A percentile compares a stretch with the other conserved stretches of the same genome.
Conservation (phyloP, 2,113 vertebrate genomes). For the Dendrocopos noguchii region DNA sequence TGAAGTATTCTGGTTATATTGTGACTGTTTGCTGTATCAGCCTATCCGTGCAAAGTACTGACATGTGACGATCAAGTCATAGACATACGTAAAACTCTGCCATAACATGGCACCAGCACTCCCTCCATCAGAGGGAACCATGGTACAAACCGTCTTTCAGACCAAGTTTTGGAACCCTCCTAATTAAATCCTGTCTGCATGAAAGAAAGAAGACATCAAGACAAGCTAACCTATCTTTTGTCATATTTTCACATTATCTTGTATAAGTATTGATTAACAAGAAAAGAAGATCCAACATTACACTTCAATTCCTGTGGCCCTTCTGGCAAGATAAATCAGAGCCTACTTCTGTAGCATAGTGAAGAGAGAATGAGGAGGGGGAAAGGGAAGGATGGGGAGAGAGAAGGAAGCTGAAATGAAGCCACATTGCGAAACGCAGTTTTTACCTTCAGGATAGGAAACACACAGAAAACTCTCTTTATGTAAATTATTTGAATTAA, state of each 20-base stretch:
- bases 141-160: neutral
- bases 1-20: neutral
- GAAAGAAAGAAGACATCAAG: neutral
- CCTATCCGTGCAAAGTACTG: neutral
- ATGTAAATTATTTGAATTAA: neutral
- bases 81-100: neutral
- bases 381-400: neutral
- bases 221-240: neutral
- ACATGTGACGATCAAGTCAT: neutral
- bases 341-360: neutral
- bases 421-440: neutral
- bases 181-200: neutral
- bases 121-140: neutral
- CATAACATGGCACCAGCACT: accelerated
- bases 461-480: neutral
- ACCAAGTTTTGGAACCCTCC: neutral
- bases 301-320: neutral
- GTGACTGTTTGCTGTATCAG: neutral
- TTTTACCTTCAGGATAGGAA: neutral
- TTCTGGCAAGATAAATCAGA: neutral
- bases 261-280: neutral
- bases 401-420: neutral
- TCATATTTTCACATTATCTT: neutral
- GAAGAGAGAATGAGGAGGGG: neutral
- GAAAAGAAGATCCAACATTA: neutral